Evolutionary conservation across 2,113 vertebrate genomes (phyloP), one percentile per base, ranked within the genome.

Genomic region (Thymallus thymallus): DNA sequence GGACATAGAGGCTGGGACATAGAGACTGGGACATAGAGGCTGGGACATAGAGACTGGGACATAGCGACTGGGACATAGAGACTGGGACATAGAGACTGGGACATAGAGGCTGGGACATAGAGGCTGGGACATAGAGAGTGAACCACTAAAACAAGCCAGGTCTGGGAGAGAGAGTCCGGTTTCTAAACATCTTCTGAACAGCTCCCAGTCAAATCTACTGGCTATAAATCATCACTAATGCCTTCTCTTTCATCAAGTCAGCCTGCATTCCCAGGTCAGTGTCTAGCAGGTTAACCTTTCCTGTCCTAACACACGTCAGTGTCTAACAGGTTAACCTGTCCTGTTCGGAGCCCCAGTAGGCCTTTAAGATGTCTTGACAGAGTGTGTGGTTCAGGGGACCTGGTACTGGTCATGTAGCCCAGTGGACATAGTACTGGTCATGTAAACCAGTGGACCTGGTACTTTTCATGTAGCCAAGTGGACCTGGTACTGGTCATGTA

Each of bases 41-140:
- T 30, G 4, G 29, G 29, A 30, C 0, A 30, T 30, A 30, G 29
- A 30, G 91, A 89, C 92, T 12, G 48, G 48, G 48, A 30, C 29
- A 30, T 4, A 30, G 29, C 3, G 29, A 0, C 29, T 87, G 89
- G 93, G 93, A 93, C 90, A 86, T 86, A 88, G 90, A 89, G 91
- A 91, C 89, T 76, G 68, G 85, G 86, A 90, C 85, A 88, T 91
- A 94, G 91, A 93, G 91, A 95, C 93, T 93, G 85, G 88, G 91
- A 91, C 87, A 85, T 30, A 30, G 29, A 87, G 87, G 87, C 88
- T 93, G 90, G 92, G 89, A 91, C 6, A 61, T 14, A 63, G 75
- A 69, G 70, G 71, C 23, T 55, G 82, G 89, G 92, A 92, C 89
- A 95, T 83, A 87, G 92, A 86, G n/a, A n/a, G n/a, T n/a, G n/a